Conservation (phyloP, 2,888 invertebrate species). For the Acleris laterana region DNA sequence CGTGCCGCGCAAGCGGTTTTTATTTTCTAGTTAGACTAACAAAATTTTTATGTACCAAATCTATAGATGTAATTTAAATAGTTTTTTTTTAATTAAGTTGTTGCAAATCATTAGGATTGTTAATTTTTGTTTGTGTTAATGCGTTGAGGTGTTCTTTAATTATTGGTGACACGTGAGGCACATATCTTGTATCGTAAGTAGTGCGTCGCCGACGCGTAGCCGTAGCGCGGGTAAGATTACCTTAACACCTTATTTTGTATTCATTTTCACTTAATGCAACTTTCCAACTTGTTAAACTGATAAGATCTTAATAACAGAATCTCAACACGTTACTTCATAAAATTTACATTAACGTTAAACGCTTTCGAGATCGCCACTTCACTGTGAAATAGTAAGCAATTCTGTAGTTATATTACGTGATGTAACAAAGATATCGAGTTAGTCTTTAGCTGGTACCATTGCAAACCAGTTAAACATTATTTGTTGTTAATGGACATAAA, state of each 20-base stretch:
- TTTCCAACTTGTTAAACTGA: conserved; percentile 55
- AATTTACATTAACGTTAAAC: conserved; percentile 56
- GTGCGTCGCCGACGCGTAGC: conserved; percentile 57
- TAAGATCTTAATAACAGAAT: conserved; percentile 59
- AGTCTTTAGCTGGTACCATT: conserved; percentile 18
- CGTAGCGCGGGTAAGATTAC: conserved; percentile 50
- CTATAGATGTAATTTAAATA: conserved; percentile 78
- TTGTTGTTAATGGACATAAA: conserved; percentile 79
- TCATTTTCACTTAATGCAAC: conserved; percentile 54
- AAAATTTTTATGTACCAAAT: conserved; percentile 83
- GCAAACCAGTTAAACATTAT: conserved; percentile 50
- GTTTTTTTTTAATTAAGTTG: conserved; percentile 73
- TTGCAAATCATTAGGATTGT: conserved; percentile 78
- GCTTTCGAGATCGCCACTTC: conserved; percentile 64
- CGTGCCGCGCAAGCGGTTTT: conserved; percentile 60
- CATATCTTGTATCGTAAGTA: conserved; percentile 69
- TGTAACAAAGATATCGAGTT: conserved; percentile 10
- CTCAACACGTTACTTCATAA: conserved; percentile 60
- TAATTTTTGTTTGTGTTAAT: conserved; percentile 79
- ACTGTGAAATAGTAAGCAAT: conserved; percentile 42
- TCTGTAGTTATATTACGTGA: conserved; percentile 15
- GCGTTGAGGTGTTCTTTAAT: conserved; percentile 50
- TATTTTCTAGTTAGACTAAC: conserved; percentile 80
- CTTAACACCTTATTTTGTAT: conserved; percentile 40
- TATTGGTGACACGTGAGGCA: conserved; percentile 57